Evolutionary conservation across 2,888 invertebrate genomes (phyloP).

Genomic region (Eulithis prunata): DNA sequence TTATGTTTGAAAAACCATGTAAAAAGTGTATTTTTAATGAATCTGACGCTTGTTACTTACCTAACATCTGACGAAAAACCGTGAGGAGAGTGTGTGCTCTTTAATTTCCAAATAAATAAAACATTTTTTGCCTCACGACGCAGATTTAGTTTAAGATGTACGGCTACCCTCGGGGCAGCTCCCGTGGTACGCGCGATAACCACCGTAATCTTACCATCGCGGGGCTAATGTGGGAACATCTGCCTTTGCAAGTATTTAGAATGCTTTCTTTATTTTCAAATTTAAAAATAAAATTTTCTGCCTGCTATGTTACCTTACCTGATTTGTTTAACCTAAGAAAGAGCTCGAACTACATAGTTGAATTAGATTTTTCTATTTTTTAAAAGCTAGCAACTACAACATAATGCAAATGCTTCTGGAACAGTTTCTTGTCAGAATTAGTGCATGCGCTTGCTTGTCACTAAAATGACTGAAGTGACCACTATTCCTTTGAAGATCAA

Average conservation of each 20-base stretch:
- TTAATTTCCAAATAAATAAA: conserved; percentile 23
- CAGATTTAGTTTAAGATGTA: conserved; percentile 33
- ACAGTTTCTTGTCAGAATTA: too few species aligned
- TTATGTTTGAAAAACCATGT: too few species aligned
- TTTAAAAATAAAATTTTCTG: background rate
- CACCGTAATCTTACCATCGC: conserved; percentile 53
- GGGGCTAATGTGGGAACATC: conserved; percentile 46
- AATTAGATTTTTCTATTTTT: too few species aligned
- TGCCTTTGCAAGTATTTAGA: conserved; percentile 8
- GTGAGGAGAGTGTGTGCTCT: background rate
- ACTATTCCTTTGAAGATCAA: too few species aligned
- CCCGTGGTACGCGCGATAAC: conserved; percentile 58
- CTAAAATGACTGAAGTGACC: too few species aligned
- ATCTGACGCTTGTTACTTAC: background rate
- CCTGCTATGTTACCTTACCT: too few species aligned
- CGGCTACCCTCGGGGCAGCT: conserved; percentile 53
- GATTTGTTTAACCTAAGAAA: too few species aligned
- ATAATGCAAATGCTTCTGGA: too few species aligned
- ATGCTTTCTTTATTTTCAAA: conserved; percentile 1
- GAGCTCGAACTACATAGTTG: too few species aligned
- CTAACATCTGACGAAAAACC: background rate
- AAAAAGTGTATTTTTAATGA: background rate
- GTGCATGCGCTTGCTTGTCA: too few species aligned
- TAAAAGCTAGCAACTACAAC: too few species aligned
- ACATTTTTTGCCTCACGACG: conserved; percentile 26